Evolutionary conservation across 2,113 vertebrate species (phyloP), one percentile per base, ranked within the genome.

Genomic region (Corydoras sp.): DNA sequence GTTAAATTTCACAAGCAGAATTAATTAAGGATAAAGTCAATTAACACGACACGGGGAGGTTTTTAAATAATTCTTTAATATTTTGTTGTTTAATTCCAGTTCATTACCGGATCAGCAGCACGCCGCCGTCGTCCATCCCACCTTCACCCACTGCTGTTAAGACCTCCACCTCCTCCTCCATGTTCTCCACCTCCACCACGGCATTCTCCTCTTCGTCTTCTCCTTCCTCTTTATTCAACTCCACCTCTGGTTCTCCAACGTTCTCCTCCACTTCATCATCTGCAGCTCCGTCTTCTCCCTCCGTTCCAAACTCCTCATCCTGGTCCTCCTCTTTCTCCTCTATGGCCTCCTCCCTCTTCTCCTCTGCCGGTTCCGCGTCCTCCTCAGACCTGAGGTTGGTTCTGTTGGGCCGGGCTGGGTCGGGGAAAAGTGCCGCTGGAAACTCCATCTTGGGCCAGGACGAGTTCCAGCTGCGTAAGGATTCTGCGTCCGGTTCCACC

Each of bases 351-450:
- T 74, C 75, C 10, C 73, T 79, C 2, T 4, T 69, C 71, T 24
- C 72, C 68, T 15, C 69, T 69, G 35, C 4, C 7, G 35, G 35
- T 43, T 43, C 35, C 4, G 7, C 35, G 4, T 43, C 35, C 4
- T 43, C 35, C 2, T 43, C 35, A 43, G 86, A 88, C 79, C 72
- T 90, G 58, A 87, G 89, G 4, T 71, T 91, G 73, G 82, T 90
- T 10, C 56, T 91, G 56, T 74, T 91, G 2, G 90, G 90, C 5
- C 79, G 83, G 24, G 79, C 83, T 4, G 83, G 86, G 56, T 62
- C 86, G 0, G 90, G 90, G 30, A 91, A 90, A 71, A 90, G 89
- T 32, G 15, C 72, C 12, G 85, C 78, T 8, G 89, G 86, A 32
- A 91, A 91, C 63, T 3, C 0, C 15, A 85, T 91, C 29, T 80